Percentiles rank a stretch among this genome's conserved stretches.
Evolutionary conservation across 2,888 invertebrate species (phyloP).

Genomic region (Poecilus cupreus): DNA sequence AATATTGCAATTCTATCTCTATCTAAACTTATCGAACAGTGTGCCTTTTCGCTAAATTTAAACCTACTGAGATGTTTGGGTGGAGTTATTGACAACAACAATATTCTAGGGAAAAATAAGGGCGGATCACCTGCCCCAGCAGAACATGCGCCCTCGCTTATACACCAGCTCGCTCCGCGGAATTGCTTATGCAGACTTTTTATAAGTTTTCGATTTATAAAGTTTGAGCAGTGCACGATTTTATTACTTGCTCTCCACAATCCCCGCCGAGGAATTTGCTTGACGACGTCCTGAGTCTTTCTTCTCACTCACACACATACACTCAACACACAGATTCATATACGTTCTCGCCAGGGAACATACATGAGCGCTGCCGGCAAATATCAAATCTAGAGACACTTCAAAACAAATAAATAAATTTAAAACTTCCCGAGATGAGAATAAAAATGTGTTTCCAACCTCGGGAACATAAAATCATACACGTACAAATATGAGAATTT

Average conservation of each 20-base stretch:
- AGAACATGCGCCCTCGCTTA: background rate
- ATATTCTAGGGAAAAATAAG: too few relatives aligned
- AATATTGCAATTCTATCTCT: too few relatives aligned
- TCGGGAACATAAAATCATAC: background rate
- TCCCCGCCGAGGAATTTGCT: conserved; percentile 10
- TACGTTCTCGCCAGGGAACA: background rate
- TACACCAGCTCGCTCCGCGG: background rate
- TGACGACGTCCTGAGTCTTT: conserved; percentile 14
- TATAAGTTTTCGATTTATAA: conserved; percentile 59
- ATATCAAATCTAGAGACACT: conserved; percentile 3
- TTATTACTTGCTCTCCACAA: conserved; percentile 45
- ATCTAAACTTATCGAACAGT: too few relatives aligned
- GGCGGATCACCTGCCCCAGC: background rate
- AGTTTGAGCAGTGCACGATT: conserved; percentile 52
- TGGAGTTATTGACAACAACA: too few relatives aligned
- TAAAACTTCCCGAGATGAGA: conserved; percentile 6
- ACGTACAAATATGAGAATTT: background rate
- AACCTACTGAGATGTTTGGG: too few relatives aligned
- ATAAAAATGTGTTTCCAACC: background rate
- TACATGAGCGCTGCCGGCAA: background rate
- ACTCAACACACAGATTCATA: background rate
- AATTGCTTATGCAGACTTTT: conserved; percentile 57
- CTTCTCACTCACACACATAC: background rate
- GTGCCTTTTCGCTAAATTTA: too few relatives aligned
- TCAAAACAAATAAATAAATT: conserved; percentile 39